Evolutionary conservation across 2,113 vertebrate genomes (phyloP), one percentile per base, ranked within the genome.

Genomic region (Heterotilapia buettikoferi): DNA sequence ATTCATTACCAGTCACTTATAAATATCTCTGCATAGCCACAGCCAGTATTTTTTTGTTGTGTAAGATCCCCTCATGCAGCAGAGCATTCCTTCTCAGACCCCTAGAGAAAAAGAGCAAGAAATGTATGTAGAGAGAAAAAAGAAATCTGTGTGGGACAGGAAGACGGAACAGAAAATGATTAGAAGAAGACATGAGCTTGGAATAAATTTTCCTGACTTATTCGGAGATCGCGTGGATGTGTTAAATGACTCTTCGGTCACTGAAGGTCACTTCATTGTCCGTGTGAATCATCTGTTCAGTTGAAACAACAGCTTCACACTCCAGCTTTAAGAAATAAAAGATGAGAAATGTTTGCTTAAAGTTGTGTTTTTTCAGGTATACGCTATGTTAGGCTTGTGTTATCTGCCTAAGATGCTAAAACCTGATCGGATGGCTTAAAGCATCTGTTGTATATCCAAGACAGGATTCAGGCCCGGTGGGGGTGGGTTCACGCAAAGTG

Each of bases 1-100:
- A 95, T 96, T 96, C 94, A 96, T 96, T 95, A 96, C 82, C 90
- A 86, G 89, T 90, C 88, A 59, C 84, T 90, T 96, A 95, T 93
- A 96, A 97, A 96, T 96, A 96, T 92, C 87, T 66, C 38, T 47
- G 84, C 88, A 76, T 83, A 89, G 87, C 85, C 89, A 90, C 92
- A 91, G 89, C 80, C 92, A 91, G 93, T 86, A 85, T 91, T 71
- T 91, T 76, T 79, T 84, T 83, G 94, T 92, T 90, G 93, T 91
- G 86, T 93, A 94, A 94, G 86, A 94, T 93, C 86, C 89, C 86
- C 91, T 93, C 90, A 86, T 92, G 89, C 84, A 85, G 21, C 40
- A 84, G 82, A 87, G 84, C 84, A 89, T 96, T 96, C 92, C 91
- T 90, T 82, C 63, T 89, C 71, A 86, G 91, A 90, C 88, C 92